A percentile compares a stretch with the other conserved stretches of the same genome.
Conservation (phyloP, 2,797 vertebrate genomes). For the Knipowitschia caucasica region DNA sequence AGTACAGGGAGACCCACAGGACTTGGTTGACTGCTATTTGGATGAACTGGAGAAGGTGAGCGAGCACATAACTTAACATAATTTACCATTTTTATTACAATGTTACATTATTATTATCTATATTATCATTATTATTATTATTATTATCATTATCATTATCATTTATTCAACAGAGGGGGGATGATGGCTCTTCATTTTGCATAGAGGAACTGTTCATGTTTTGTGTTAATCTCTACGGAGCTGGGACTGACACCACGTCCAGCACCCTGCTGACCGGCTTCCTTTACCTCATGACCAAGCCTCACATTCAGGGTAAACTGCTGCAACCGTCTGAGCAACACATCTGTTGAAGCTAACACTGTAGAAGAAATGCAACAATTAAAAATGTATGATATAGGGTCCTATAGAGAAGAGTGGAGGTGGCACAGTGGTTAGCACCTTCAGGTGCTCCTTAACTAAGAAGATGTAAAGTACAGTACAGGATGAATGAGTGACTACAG, state of each 20-base stretch:
- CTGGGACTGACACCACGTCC: slow-evolving; percentile 58
- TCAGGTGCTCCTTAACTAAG: no score
- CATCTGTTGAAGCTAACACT: no score
- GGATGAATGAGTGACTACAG: no score
- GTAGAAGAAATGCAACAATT: no score
- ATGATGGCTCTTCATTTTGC: slow-evolving; percentile 29
- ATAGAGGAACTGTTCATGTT: slow-evolving; percentile 32
- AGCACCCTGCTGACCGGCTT: slow-evolving; percentile 51
- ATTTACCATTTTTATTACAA: no score
- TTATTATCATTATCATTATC: no score
- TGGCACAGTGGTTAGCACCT: no score
- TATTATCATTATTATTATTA: no score
- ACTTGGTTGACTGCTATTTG: slow-evolving; percentile 63
- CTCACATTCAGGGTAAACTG: slow-evolving; percentile 57
- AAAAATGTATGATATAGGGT: no score
- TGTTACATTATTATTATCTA: neutral
- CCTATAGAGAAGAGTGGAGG: no score
- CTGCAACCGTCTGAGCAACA: no score
- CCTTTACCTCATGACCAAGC: slow-evolving; percentile 46
- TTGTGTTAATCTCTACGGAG: slow-evolving; percentile 38
- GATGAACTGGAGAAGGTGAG: slow-evolving; percentile 55
- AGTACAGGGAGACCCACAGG: slow-evolving; percentile 42
- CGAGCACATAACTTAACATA: neutral
- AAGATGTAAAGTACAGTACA: no score
- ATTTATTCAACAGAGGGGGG: neutral